A percentile compares a stretch with the other conserved stretches of the same genome.
These are phyloP conservation scores for Halcyon smyrnensis DNA, from an alignment of 2,797 vertebrate genomes.

Conservation along the genomic window DNA sequence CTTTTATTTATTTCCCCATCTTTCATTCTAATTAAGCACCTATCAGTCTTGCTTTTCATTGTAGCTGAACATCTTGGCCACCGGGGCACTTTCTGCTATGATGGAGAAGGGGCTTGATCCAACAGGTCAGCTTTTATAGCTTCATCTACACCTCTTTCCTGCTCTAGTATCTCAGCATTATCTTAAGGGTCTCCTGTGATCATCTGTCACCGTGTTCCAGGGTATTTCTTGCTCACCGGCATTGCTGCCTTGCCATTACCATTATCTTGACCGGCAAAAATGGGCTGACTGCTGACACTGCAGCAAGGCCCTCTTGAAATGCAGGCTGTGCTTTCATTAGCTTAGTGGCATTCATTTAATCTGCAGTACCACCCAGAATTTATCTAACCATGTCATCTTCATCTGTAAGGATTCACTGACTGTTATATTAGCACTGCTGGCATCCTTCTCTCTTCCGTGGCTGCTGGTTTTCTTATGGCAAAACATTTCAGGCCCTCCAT, in stretches of 20 bases:
- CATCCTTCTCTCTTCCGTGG: background rate
- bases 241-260: background rate
- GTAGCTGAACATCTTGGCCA: background rate
- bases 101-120: background rate
- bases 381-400: background rate
- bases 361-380: background rate
- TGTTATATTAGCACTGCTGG: accelerated
- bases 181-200: background rate
- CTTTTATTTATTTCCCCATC: background rate
- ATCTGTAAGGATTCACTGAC: background rate
- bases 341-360: background rate
- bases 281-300: background rate
- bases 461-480: background rate
- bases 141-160: background rate
- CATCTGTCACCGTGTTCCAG: background rate
- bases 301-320: background rate
- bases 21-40: background rate
- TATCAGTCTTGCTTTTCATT: background rate
- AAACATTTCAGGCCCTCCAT: background rate
- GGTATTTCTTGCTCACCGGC: background rate
- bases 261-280: background rate
- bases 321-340: background rate
- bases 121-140: background rate
- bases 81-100: accelerated
- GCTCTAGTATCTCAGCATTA: background rate